Conservation (phyloP, 2,797 vertebrate species). For the Cirrhinus mrigala region DNA sequence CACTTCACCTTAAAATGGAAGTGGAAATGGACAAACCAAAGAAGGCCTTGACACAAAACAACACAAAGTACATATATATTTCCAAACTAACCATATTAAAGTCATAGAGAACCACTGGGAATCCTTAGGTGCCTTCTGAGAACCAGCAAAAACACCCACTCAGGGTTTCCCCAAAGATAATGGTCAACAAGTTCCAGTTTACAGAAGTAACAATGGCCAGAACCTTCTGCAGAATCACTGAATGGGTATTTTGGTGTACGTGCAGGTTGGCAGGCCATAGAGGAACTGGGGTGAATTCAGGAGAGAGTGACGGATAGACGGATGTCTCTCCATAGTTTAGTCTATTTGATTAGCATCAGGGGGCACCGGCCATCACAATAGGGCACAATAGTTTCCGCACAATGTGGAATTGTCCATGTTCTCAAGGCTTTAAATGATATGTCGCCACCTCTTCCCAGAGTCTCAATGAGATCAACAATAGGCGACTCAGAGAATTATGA, state of each 20-base stretch:
- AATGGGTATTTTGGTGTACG: slow-evolving; percentile 14
- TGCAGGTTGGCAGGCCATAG: slow-evolving; percentile 27
- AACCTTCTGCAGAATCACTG: slow-evolving; percentile 6
- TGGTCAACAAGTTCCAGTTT: background rate
- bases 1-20: background rate
- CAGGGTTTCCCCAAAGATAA: background rate
- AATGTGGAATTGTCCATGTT: slow-evolving; percentile 40
- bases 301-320: slow-evolving; percentile 12
- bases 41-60: background rate
- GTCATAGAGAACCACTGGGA: background rate
- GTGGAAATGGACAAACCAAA: background rate
- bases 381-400: slow-evolving; percentile 57
- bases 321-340: slow-evolving; percentile 56
- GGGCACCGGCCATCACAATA: slow-evolving; percentile 32
- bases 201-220: slow-evolving; percentile 12
- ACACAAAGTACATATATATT: background rate
- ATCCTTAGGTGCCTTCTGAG: background rate
- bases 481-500: slow-evolving; percentile 24
- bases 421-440: slow-evolving; percentile 41
- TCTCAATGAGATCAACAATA: slow-evolving; percentile 38
- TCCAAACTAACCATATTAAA: background rate
- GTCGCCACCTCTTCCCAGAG: slow-evolving; percentile 50
- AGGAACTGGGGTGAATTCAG: slow-evolving; percentile 41
- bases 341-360: slow-evolving; percentile 55
- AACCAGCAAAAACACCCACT: background rate